Conservation (phyloP, 2,113 vertebrate genomes). For the Anser brachyrhynchus region DNA sequence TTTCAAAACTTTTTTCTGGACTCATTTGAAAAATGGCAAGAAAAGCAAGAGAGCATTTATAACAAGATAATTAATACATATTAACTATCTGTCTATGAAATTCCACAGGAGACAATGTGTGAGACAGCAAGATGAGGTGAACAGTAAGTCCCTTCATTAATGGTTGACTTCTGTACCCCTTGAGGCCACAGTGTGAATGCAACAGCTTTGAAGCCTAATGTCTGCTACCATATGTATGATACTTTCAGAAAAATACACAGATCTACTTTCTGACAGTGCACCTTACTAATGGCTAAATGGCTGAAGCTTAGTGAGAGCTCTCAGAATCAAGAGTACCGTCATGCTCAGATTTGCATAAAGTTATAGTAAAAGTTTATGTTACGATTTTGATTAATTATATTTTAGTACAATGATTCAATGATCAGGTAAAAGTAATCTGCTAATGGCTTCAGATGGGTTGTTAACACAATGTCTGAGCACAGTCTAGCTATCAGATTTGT, state of each 20-base stretch:
- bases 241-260: neutral
- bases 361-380: neutral
- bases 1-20: neutral
- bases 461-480: neutral
- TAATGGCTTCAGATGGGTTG: neutral
- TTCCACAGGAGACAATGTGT: neutral
- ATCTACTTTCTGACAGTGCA: neutral
- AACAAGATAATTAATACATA: neutral
- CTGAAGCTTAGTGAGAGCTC: neutral
- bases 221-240: neutral
- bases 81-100: neutral
- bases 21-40: neutral
- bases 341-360: neutral
- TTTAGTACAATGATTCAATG: neutral
- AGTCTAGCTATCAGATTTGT: neutral
- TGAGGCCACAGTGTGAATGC: neutral
- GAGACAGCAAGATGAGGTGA: neutral
- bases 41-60: neutral
- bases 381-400: neutral
- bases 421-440: neutral
- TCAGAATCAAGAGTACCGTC: neutral
- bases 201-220: neutral
- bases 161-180: neutral
- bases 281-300: neutral
- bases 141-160: neutral